Percentiles rank a stretch among this genome's conserved stretches.
Conservation (phyloP, 1,140 invertebrate species). For the Caerostris extrusa region DNA sequence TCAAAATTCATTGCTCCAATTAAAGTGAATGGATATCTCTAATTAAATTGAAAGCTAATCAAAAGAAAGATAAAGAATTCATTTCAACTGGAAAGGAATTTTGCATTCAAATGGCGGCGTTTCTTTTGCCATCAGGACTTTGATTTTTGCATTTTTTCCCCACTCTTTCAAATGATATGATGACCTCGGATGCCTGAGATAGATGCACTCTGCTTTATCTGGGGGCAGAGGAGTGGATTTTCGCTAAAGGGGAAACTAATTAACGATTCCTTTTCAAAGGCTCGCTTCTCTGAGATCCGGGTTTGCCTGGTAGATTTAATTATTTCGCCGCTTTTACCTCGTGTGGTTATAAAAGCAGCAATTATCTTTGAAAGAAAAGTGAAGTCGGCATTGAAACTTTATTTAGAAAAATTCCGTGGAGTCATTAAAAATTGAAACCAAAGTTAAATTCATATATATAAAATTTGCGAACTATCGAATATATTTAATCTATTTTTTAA, state of each 20-base stretch:
- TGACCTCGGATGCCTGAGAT: no score
- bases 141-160: slow-evolving; percentile 30
- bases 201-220: no score
- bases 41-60: slow-evolving; percentile 53
- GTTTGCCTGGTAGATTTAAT: not conserved
- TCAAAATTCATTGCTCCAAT: not conserved
- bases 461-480: no score
- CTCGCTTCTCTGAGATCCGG: not conserved
- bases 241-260: no score
- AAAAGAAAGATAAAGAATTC: slow-evolving; percentile 1
- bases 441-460: no score
- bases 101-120: not conserved
- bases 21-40: not conserved
- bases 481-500: no score
- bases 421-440: not conserved
- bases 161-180: no score
- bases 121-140: not conserved
- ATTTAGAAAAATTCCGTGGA: not conserved
- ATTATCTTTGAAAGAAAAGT: not conserved
- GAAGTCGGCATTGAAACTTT: not conserved
- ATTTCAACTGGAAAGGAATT: not conserved
- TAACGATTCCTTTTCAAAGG: no score
- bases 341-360: not conserved
- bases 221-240: no score
- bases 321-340: not conserved